Evolutionary conservation across 2,113 vertebrate genomes (phyloP).

Genomic region (Orientallactaga bullata): DNA sequence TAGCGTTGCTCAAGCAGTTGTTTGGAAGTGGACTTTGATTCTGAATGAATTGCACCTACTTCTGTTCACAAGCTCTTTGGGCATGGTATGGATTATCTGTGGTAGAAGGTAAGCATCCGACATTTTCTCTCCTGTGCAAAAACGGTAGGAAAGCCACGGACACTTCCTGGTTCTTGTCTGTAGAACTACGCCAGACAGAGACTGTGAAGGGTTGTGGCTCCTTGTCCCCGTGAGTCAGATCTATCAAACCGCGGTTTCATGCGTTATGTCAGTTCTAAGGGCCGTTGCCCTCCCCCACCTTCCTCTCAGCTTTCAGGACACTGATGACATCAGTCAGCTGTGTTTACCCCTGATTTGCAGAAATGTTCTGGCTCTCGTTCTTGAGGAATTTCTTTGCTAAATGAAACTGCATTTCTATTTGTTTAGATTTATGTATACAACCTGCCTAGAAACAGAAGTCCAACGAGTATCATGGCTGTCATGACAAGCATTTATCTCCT

Average conservation of each 20-base stretch:
- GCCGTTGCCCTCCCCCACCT: not conserved
- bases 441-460: slow-evolving; percentile 23
- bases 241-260: accelerated
- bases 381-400: slow-evolving; percentile 31
- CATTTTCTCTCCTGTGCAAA: not conserved
- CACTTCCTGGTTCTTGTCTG: not conserved
- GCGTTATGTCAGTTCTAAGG: not conserved
- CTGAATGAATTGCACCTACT: not conserved
- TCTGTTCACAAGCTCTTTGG: not conserved
- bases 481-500: not conserved
- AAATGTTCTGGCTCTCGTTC: slow-evolving; percentile 61
- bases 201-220: not conserved
- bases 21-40: not conserved
- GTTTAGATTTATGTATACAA: slow-evolving; percentile 56
- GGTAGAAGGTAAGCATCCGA: not conserved
- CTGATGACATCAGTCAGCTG: not conserved
- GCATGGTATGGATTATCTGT: not conserved
- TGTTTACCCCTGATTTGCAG: not conserved
- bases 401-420: not conserved
- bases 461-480: not conserved
- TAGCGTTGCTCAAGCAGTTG: not conserved
- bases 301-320: not conserved
- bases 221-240: too few relatives aligned
- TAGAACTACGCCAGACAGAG: not conserved
- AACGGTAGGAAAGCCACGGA: not conserved